Percentiles rank a stretch among this genome's conserved stretches.
These are phyloP conservation scores for Zhengitettix transpicula DNA, from an alignment of 2,888 invertebrate genomes.

Conservation along the genomic window DNA sequence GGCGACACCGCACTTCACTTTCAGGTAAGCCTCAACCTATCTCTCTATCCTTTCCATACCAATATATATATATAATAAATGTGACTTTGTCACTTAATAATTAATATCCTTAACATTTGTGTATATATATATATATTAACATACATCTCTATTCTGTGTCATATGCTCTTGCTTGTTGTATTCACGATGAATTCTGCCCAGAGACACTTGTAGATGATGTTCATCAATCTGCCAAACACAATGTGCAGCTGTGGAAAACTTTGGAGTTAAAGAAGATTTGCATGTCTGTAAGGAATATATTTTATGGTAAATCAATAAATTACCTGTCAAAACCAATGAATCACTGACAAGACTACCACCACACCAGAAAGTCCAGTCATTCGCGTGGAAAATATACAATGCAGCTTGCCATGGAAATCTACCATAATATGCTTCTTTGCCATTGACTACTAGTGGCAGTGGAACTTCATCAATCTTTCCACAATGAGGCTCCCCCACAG, in stretches of 20 bases:
- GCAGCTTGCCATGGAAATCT: slow-evolving; percentile 37
- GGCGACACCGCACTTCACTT: too few species aligned
- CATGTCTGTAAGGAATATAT: too few species aligned
- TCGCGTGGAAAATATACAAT: slow-evolving; percentile 28
- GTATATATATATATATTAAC: background rate
- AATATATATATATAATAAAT: too few species aligned
- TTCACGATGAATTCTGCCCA: slow-evolving; percentile 24
- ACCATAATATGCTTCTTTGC: slow-evolving; percentile 8
- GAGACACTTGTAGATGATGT: slow-evolving; percentile 21
- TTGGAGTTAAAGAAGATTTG: too few species aligned
- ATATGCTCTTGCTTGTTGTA: slow-evolving; percentile 16
- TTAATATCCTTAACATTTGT: too few species aligned
- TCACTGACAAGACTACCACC: slow-evolving; percentile 35
- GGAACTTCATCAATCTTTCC: background rate
- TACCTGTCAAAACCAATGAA: slow-evolving; percentile 24
- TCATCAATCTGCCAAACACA: slow-evolving; percentile 25
- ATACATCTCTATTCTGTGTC: slow-evolving; percentile 11
- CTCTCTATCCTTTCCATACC: too few species aligned
- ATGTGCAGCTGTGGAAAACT: slow-evolving; percentile 22
- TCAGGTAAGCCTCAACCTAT: too few species aligned
- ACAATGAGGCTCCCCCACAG: too few species aligned
- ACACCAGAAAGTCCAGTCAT: slow-evolving; percentile 32
- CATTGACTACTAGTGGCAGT: slow-evolving; percentile 11
- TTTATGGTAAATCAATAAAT: background rate
- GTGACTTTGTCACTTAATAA: too few species aligned